Percentiles rank a stretch among this genome's conserved stretches.
Conservation (phyloP, 2,113 vertebrate species). For the Corythornis vintsioides region DNA sequence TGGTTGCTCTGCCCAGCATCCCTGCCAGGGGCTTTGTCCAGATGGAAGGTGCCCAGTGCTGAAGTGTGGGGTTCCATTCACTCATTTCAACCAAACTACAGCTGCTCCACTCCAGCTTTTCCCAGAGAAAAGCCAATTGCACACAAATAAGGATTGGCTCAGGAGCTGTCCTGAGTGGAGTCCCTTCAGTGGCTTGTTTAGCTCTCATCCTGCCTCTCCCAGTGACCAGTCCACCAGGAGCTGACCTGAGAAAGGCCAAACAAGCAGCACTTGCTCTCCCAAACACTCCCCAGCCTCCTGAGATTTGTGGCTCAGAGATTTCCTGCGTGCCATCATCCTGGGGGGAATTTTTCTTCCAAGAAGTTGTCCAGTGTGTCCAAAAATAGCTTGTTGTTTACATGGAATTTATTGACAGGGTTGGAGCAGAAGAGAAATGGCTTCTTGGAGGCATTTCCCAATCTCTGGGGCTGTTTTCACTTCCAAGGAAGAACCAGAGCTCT, state of each 20-base stretch:
- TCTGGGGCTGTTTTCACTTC: background rate
- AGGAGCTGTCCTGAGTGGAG: background rate
- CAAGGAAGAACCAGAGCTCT: background rate
- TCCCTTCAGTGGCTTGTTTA: background rate
- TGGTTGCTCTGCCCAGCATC: rapidly evolving
- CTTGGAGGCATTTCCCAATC: background rate
- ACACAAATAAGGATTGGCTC: background rate
- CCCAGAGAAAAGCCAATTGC: background rate
- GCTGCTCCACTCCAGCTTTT: background rate
- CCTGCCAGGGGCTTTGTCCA: background rate
- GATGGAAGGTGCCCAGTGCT: background rate
- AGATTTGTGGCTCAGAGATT: background rate
- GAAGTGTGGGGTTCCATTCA: background rate
- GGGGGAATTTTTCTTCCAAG: background rate
- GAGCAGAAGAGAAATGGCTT: background rate
- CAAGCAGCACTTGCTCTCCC: background rate
- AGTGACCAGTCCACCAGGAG: background rate
- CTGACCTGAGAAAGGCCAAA: background rate
- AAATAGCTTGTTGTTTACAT: background rate
- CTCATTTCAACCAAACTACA: background rate
- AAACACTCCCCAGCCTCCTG: background rate
- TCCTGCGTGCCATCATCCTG: background rate
- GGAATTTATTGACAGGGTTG: background rate
- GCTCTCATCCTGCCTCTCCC: background rate
- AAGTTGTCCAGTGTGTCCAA: background rate